These are phyloP conservation scores for Sigmodon hispidus DNA, from an alignment of 2,113 vertebrate species.

Conservation along the genomic window DNA sequence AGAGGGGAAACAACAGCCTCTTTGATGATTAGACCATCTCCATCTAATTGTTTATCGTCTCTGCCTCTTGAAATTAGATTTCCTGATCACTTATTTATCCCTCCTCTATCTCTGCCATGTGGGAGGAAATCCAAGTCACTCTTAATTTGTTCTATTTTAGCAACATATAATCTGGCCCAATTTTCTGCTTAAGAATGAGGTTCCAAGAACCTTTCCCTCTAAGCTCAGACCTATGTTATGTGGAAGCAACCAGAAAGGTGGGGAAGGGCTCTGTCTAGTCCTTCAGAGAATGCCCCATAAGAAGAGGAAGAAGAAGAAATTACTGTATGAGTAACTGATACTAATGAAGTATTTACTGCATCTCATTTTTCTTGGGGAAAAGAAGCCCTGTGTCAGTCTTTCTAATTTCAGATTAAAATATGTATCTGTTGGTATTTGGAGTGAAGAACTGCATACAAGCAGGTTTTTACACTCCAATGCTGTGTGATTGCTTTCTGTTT, in stretches of 20 bases:
- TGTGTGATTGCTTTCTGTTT: constrained; percentile 50
- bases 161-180: constrained; percentile 69
- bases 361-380: constrained; percentile 29
- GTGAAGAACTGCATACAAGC: background rate
- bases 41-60: constrained; percentile 47
- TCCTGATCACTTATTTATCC: constrained; percentile 66
- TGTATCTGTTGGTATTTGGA: constrained; percentile 61
- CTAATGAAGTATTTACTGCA: constrained; percentile 46
- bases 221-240: constrained; percentile 12
- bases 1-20: background rate
- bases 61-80: constrained; percentile 64
- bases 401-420: constrained; percentile 59
- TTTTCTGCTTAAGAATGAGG: constrained; percentile 67
- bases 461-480: background rate
- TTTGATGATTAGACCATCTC: constrained; percentile 1
- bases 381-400: constrained; percentile 29
- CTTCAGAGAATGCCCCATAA: background rate
- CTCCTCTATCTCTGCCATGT: constrained; percentile 66
- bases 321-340: background rate
- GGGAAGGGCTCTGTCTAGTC: background rate
- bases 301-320: constrained; percentile 41
- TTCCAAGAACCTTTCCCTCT: constrained; percentile 24
- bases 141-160: constrained; percentile 77
- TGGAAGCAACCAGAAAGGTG: constrained; percentile 24
- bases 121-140: constrained; percentile 61